Base-by-base conservation (phyloP, 2,888 invertebrate genomes). In the Xylocampa areola region DNA sequence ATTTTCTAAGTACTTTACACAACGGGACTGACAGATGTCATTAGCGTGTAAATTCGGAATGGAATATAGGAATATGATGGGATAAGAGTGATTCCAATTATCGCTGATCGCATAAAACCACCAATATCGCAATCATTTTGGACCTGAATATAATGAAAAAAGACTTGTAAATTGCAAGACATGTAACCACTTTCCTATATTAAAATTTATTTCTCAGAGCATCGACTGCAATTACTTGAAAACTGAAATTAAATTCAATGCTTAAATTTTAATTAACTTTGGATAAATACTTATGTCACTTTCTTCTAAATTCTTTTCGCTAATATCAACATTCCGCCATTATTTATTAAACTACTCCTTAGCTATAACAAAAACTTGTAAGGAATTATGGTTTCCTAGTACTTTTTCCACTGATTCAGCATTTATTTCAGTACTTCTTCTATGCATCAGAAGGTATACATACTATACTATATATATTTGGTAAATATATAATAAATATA, bases 351-450 rank as follows among this genome's bases (percentile, higher is more conserved):
- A 25, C 25, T 1, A 25, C 1, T 23, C 7, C 23, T 23, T 4
- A 21, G 21, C 5, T 1, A 25, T 25, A 2, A n/a, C n/a, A n/a
- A n/a, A n/a, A 25, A 25, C 25, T 25, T 25, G 1, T 8, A 8
- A 25, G 7, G 7, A n/a, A 25, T 16, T 14, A 30, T 35, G 17
- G 6, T 35, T 36, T 30, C 63, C 53, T 52, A 14, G 25, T 62
- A 48, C 21, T 35, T 14, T 7, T 11, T 23, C 29, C n/a, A 41
- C 0, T 27, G 8, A 17, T 13, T 13, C n/a, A n/a, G 8, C 11
- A 19, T 37, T 11, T 25, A 25, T 7, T 25, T 25, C 8, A 4
- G 7, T 23, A 23, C n/a, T n/a, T n/a, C n/a, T n/a, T n/a, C n/a
- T n/a, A n/a, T n/a, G n/a, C n/a, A n/a, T n/a, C n/a, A n/a, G n/a